A percentile compares a stretch with the other conserved stretches of the same genome.
Conservation (phyloP, 1,140 invertebrate genomes). For the Aphaenogaster floridana region DNA sequence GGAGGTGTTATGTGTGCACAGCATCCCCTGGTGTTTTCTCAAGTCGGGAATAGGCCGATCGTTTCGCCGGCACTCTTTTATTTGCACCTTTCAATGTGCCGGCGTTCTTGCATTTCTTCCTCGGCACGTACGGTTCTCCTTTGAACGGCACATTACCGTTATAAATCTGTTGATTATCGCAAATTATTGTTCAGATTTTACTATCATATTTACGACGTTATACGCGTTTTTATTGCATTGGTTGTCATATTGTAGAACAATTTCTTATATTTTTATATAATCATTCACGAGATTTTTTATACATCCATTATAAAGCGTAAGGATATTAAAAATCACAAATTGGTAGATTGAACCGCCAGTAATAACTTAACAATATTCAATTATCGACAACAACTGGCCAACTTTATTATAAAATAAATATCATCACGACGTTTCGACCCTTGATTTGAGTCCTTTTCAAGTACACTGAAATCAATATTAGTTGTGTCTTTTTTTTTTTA, state of each 20-base stretch:
- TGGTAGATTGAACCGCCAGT: too few relatives aligned
- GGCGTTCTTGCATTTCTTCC: not conserved
- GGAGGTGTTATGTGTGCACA: slow-evolving; percentile 2
- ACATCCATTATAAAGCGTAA: too few relatives aligned
- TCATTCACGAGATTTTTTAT: not conserved
- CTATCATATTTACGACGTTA: not conserved
- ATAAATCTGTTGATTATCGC: not conserved
- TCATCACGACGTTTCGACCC: too few relatives aligned
- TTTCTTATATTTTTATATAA: not conserved
- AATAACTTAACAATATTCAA: too few relatives aligned
- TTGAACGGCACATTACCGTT: not conserved
- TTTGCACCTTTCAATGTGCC: too few relatives aligned
- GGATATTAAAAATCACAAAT: too few relatives aligned
- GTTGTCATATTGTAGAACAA: not conserved
- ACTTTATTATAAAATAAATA: too few relatives aligned
- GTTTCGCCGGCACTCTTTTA: not conserved
- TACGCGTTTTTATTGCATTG: not conserved
- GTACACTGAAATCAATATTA: too few relatives aligned
- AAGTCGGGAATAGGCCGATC: not conserved
- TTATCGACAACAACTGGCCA: too few relatives aligned
- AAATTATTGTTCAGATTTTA: not conserved
- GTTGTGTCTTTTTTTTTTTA: too few relatives aligned
- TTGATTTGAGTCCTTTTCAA: too few relatives aligned
- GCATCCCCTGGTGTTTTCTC: not conserved
- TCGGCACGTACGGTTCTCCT: not conserved